Evolutionary conservation across 2,888 invertebrate genomes (phyloP), one percentile per base, ranked within the genome.

Genomic region (Uropetala carovei): DNA sequence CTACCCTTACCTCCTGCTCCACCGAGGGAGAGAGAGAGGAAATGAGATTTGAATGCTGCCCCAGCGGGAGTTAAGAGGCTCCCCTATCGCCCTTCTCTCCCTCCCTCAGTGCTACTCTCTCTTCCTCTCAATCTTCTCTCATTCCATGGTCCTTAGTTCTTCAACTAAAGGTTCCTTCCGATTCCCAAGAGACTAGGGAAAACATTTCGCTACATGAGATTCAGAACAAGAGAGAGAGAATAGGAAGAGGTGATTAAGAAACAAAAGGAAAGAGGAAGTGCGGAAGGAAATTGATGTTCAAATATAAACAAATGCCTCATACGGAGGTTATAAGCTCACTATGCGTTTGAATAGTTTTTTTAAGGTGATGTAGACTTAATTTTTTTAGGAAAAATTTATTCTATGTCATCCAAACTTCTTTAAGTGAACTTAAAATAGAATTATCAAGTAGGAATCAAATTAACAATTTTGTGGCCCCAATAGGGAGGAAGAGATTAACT

Each of bases 1-100:
- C 83, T 57, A 57, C 18, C 56, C 10, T 14, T 18, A n/a, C 56
- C 56, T 56, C 43, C 43, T 43, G 43, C 43, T 56, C 83, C 83
- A 75, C 68, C 91, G 30, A 22, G 68, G 91, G n/a, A 43, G 43
- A 22, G 57, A 93, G 92, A 89, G 93, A 93, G 93, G 93, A 93
- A 93, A 93, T 93, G 93, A 93, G 93, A 93, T 93, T 93, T 93
- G 93, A 93, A 93, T 93, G 93, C 92, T 92, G 93, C 92, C 93
- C 92, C 93, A 93, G 83, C 92, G 93, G 93, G 93, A 89, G 64
- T 89, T 89, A 64, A 60, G 83, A 68, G 57, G 43, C n/a, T 56
- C 43, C 75, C 56, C 13, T 68, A 64, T 30, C 27, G 14, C 83
- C 83, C 83, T 83, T 43, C 27, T 14, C 18, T 22, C n/a, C n/a